Evolutionary conservation across 2,797 vertebrate species (phyloP), one percentile per base, ranked within the genome.

Genomic region (Platyrinchus mystaceus): DNA sequence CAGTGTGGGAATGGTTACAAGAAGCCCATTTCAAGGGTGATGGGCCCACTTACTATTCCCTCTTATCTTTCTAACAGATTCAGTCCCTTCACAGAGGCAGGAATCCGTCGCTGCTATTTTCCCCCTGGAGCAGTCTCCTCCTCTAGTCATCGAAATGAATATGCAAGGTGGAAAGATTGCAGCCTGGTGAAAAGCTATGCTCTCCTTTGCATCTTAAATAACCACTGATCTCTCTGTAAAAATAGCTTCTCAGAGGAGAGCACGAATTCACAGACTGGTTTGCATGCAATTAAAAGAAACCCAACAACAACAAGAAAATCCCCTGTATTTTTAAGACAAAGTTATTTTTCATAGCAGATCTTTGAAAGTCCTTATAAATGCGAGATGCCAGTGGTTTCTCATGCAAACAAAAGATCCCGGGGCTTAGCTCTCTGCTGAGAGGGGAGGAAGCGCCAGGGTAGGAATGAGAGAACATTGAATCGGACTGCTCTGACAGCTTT

Each of bases 401-500:
- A 94, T 84, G 94, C 84, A 94, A 91, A 97, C 96, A 97, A 96
- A 97, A 87, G 96, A 76, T 67, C 68, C 74, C 24, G 34, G 79
- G 92, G 95, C 55, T 94, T 82, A 94, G 91, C 87, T 91, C 89
- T 94, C 84, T 52, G 88, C 82, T 62, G 94, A 92, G 93, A 90
- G 89, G 23, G 32, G 91, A 94, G 95, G 93, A 95, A 97, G 94
- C 81, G 68, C 87, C 95, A 62, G 96, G 70, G 27, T 22, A 95
- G 93, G 88, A 84, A 67, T 50, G 94, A 90, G 77, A 75, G 90
- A 92, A 86, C 96, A 95, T 97, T 96, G 83, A 90, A 43, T 53
- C 66, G 85, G 91, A 93, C 91, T 87, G 66, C 81, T 81, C 84
- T 97, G 97, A 98, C 97, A 98, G 97, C 97, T 98, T 98, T 97